phyloP scores from a whole-genome alignment of 2,113 vertebrate genomes.

The Actenoides lindsayi region DNA sequence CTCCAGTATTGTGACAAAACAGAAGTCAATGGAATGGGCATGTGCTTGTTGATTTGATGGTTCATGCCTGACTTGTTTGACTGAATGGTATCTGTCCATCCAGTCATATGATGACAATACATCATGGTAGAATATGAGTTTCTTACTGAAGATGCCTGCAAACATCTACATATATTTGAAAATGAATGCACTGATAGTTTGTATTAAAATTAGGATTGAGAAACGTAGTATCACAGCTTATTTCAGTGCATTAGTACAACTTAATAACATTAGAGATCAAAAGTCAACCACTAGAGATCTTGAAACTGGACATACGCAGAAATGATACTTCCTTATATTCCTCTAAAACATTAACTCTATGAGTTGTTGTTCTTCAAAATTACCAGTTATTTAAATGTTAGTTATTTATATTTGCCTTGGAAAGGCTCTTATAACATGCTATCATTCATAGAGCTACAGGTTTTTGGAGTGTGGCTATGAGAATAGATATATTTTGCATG shows the following conservation, averaged over 20 bases:
- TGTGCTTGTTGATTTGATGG: not conserved
- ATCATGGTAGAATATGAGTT: accelerated
- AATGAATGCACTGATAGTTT: not conserved
- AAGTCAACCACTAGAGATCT: not conserved
- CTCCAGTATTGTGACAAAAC: not conserved
- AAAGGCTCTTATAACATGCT: not conserved
- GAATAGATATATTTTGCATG: not conserved
- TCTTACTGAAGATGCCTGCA: not conserved
- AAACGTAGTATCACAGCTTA: not conserved
- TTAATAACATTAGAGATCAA: not conserved
- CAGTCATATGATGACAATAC: not conserved
- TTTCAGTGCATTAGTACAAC: not conserved
- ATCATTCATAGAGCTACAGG: not conserved
- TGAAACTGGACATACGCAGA: not conserved
- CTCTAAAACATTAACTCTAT: not conserved
- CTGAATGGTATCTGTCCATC: not conserved
- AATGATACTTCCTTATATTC: not conserved
- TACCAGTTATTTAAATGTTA: not conserved
- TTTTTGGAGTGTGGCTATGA: not conserved
- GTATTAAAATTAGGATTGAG: not conserved
- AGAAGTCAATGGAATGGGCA: not conserved
- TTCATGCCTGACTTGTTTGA: not conserved
- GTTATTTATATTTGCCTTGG: not conserved
- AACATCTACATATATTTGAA: not conserved
- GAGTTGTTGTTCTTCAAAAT: not conserved